Percentiles rank a stretch among this genome's conserved stretches.
Evolutionary conservation across 2,888 invertebrate species (phyloP).

Genomic region (Allolobophora icterica): DNA sequence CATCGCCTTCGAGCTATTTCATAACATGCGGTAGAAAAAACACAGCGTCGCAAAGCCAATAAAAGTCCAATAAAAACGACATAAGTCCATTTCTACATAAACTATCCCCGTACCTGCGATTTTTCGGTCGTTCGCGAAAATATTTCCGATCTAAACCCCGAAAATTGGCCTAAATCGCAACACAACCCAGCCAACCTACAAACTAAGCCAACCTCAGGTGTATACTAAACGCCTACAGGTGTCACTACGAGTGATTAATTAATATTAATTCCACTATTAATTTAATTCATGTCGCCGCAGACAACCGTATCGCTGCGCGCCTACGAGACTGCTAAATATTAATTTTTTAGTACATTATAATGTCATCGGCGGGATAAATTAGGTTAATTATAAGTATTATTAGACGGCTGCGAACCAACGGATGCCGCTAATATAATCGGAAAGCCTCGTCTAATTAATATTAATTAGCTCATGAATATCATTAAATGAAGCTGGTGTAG

Average conservation of each 20-base stretch:
- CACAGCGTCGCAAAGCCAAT: too few species aligned
- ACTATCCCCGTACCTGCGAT: neutral
- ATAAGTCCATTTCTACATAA: neutral
- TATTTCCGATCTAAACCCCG: neutral
- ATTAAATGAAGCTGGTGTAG: neutral
- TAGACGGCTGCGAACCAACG: neutral
- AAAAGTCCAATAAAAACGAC: neutral
- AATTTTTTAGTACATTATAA: neutral
- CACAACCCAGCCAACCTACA: neutral
- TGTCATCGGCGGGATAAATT: neutral
- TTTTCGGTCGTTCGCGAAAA: neutral
- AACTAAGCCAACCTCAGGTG: neutral
- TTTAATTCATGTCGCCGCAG: neutral
- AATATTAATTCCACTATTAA: constrained; percentile 19
- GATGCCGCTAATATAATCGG: neutral
- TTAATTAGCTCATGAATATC: constrained; percentile 1
- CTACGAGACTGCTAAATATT: neutral
- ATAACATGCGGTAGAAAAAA: too few species aligned
- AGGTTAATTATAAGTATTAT: neutral
- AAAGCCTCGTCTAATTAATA: neutral
- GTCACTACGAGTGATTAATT: constrained; percentile 20
- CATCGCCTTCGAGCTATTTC: neutral
- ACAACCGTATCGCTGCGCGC: neutral
- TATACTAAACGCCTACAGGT: neutral
- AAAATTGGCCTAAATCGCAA: neutral